Percentiles rank a stretch among this genome's conserved stretches.
Conservation (phyloP, 2,113 vertebrate species). For the Microtus montanus region DNA sequence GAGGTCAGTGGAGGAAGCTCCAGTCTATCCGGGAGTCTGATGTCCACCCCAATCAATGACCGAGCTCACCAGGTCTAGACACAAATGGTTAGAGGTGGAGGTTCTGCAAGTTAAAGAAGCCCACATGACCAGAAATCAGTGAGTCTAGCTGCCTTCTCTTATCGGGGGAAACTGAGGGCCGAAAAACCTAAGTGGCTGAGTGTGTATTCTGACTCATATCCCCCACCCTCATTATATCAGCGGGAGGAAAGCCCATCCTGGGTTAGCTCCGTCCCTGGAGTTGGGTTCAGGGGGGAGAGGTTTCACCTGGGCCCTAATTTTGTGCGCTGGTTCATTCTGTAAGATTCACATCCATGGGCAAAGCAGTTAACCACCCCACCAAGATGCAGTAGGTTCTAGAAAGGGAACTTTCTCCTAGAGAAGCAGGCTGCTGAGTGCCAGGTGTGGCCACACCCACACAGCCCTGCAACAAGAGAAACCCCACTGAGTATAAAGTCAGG, state of each 20-base stretch:
- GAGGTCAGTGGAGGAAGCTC: accelerated
- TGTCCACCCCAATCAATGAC: not conserved
- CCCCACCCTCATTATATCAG: not conserved
- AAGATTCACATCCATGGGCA: too few relatives aligned
- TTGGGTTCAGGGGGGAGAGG: not conserved
- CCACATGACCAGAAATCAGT: accelerated
- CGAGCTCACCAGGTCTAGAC: not conserved
- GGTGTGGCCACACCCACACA: not conserved
- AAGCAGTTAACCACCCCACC: not conserved
- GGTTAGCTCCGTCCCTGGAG: not conserved
- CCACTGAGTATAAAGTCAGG: accelerated
- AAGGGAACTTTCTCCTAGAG: not conserved
- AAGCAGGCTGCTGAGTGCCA: not conserved
- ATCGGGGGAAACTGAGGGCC: not conserved
- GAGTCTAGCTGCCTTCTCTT: not conserved
- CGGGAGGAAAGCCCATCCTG: accelerated
- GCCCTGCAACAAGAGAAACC: not conserved
- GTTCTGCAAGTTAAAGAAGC: not conserved
- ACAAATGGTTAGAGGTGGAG: not conserved
- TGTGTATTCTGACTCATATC: not conserved
- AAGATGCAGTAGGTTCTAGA: not conserved
- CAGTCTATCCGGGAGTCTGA: not conserved
- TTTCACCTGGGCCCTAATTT: not conserved
- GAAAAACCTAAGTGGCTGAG: not conserved
- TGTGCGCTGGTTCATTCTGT: not conserved